Conservation (phyloP, 2,888 invertebrate species). For the Microdon myrmicae region DNA sequence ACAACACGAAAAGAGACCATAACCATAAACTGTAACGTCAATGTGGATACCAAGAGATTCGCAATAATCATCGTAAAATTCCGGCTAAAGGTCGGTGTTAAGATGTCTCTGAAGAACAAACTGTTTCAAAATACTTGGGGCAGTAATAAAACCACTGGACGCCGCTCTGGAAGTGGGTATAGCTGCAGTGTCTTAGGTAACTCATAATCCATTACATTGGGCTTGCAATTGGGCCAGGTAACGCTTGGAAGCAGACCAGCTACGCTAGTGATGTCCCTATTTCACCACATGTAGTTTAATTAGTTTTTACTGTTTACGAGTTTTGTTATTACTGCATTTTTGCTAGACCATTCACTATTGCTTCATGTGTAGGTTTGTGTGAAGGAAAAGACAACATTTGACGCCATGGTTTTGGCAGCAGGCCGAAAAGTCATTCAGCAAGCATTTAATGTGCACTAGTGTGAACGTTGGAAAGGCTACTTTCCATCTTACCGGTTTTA, state of each 20-base stretch:
- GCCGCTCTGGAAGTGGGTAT: slow-evolving; percentile 66
- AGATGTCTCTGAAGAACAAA: slow-evolving; percentile 60
- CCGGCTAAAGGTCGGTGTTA: slow-evolving; percentile 2
- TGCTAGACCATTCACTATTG: no score
- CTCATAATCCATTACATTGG: slow-evolving; percentile 39
- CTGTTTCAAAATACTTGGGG: slow-evolving; percentile 66
- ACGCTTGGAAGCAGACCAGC: slow-evolving; percentile 8
- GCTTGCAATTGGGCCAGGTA: slow-evolving; percentile 21
- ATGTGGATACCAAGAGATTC: slow-evolving; percentile 23
- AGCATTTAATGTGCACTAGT: no score
- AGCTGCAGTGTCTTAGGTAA: slow-evolving; percentile 67
- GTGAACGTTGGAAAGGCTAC: no score
- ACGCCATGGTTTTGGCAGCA: no score
- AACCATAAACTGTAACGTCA: slow-evolving; percentile 7
- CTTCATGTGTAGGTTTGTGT: no score
- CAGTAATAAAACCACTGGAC: slow-evolving; percentile 65
- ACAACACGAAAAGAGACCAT: slow-evolving; percentile 3
- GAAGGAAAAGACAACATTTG: no score
- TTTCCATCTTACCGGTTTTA: no score
- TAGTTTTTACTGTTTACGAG: slow-evolving; percentile 10
- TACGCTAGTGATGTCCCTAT: slow-evolving; percentile 12
- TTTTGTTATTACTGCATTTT: no score
- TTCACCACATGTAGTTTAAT: slow-evolving; percentile 39
- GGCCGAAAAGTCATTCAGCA: no score
- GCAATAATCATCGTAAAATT: slow-evolving; percentile 28